Conservation (phyloP, 2,797 vertebrate genomes). For the Silurus aristotelis region DNA sequence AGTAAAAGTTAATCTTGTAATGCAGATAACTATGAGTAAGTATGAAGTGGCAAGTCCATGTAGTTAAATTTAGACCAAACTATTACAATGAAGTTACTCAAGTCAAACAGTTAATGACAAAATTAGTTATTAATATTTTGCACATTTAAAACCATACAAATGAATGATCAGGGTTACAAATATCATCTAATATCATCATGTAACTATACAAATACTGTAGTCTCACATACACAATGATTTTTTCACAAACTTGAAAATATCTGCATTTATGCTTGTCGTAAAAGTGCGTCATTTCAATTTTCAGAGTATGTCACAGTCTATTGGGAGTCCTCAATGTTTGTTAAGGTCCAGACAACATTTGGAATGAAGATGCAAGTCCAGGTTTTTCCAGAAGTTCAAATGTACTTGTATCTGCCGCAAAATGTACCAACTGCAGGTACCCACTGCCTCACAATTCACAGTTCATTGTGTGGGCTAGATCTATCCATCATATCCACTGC, state of each 20-base stretch:
- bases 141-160: background rate
- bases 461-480: background rate
- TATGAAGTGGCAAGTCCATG: background rate
- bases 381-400: slow-evolving; percentile 44
- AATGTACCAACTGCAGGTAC: slow-evolving; percentile 64
- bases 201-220: background rate
- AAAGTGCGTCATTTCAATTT: slow-evolving; percentile 8
- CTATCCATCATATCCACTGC: background rate
- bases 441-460: background rate
- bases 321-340: slow-evolving; percentile 75
- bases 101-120: background rate
- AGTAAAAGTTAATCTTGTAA: background rate
- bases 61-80: background rate
- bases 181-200: background rate
- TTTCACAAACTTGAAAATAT: background rate
- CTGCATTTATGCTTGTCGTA: background rate
- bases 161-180: background rate
- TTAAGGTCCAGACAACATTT: slow-evolving; percentile 64
- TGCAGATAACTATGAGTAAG: background rate
- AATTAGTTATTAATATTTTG: background rate
- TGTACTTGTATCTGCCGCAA: slow-evolving; percentile 60
- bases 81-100: background rate
- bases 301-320: slow-evolving; percentile 67
- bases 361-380: slow-evolving; percentile 68
- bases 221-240: background rate